These are phyloP conservation scores for Microctonus aethiopoides DNA, from an alignment of 2,888 invertebrate genomes.

Conservation along the genomic window DNA sequence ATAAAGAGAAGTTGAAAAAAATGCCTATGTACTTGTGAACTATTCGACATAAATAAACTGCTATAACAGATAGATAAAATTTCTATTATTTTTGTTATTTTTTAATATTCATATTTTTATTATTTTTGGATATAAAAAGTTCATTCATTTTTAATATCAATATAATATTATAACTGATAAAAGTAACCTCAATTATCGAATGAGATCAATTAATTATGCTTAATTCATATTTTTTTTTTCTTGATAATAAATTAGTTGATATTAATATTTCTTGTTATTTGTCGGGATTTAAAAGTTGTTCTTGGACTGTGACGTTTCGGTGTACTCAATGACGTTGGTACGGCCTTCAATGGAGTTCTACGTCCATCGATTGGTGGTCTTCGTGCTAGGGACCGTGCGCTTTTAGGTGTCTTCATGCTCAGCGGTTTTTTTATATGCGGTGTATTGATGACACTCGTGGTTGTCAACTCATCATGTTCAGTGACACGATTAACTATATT, in stretches of 20 bases:
- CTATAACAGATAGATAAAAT: slow-evolving; percentile 17
- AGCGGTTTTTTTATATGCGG: slow-evolving; percentile 74
- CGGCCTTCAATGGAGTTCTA: slow-evolving; percentile 72
- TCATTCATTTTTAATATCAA: not conserved
- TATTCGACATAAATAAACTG: slow-evolving; percentile 14
- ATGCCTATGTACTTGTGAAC: slow-evolving; percentile 30
- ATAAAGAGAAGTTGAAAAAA: not conserved
- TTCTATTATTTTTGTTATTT: not conserved
- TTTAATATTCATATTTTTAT: slow-evolving; percentile 24
- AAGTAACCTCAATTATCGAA: slow-evolving; percentile 2
- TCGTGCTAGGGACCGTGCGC: slow-evolving; percentile 68
- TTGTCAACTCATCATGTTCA: slow-evolving; percentile 39
- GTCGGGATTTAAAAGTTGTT: slow-evolving; percentile 54
- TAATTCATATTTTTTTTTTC: slow-evolving; percentile 2
- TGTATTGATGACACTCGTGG: slow-evolving; percentile 56
- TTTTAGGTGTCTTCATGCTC: slow-evolving; percentile 70
- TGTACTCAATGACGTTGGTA: slow-evolving; percentile 49
- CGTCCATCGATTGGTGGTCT: slow-evolving; percentile 67
- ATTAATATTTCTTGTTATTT: slow-evolving; percentile 48
- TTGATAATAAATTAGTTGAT: slow-evolving; percentile 33
- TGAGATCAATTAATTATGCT: slow-evolving; percentile 3
- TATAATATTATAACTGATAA: not conserved
- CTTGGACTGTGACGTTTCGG: slow-evolving; percentile 61
- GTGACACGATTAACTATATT: slow-evolving; percentile 48
- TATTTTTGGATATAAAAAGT: not conserved